Evolutionary conservation across 2,113 vertebrate genomes (phyloP), one percentile per base, ranked within the genome.

Genomic region (Penelope pileata): DNA sequence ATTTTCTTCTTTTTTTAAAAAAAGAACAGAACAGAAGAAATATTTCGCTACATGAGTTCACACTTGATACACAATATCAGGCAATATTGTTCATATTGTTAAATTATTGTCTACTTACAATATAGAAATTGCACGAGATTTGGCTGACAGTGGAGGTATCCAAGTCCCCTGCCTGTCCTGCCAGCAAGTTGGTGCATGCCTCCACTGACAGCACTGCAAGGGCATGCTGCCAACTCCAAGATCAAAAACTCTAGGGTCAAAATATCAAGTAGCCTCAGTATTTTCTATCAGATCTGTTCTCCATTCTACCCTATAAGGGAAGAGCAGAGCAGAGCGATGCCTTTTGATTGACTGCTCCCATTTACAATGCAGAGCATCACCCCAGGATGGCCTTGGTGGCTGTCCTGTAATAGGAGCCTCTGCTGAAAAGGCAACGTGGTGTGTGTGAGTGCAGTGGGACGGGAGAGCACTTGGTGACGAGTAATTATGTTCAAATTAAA

Each of bases 61-160:
- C 14, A 12, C 36, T 68, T 42, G 16, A 63, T 58, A 9, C 36
- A 59, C 30, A 83, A 40, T 0, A 0, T 36, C 32, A 56, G 22
- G 36, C 1, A 23, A 43, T 13, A 26, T 29, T 85, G n/a, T 32
- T 66, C 63, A 62, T 30, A 16, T 12, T 43, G 7, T 68, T 73
- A 48, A 70, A 18, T 42, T 27, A 17, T 16, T 56, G 9, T 16
- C 58, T 51, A 0, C 51, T 76, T 42, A 40, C 36, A 64, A 26
- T 24, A 64, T 47, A n/a, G 43, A 86, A 27, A 0, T 23, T 16
- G 4, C 29, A 4, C 1, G 21, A 21, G 56, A 6, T 1, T 4
- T 29, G 21, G 64, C 68, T 81, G 82, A 3, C 68, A 67, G 50
- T 48, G 48, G 48, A 72, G 47, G 66, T 16, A 60, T 45, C 60